A percentile compares a stretch with the other conserved stretches of the same genome.
phyloP scores from a whole-genome alignment of 2,113 vertebrate species.

The Pteronura brasiliensis region DNA sequence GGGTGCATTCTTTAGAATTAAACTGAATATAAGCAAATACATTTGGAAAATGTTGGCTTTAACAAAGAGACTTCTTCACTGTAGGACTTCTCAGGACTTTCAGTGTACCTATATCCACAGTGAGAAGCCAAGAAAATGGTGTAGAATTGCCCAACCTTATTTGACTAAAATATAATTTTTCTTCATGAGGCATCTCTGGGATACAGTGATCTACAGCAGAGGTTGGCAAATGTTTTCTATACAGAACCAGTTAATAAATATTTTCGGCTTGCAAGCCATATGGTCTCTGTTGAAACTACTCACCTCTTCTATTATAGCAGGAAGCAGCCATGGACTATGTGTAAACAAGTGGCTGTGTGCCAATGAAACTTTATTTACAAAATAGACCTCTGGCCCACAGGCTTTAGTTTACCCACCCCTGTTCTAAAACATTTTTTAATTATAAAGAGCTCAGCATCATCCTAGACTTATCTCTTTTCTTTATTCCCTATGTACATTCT shows the following conservation, averaged over 20 bases:
- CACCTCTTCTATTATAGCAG: neutral
- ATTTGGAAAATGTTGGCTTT: neutral
- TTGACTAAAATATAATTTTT: neutral
- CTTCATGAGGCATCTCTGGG: neutral
- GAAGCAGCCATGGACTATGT: neutral
- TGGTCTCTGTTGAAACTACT: neutral
- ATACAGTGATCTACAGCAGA: neutral
- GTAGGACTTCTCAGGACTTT: neutral
- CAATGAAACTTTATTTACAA: neutral
- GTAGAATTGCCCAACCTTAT: neutral
- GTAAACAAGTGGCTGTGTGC: neutral
- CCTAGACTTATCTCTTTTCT: neutral
- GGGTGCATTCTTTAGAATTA: neutral
- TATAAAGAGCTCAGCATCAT: neutral
- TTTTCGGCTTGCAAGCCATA: neutral
- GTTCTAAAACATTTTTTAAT: neutral
- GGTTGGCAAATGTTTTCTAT: neutral
- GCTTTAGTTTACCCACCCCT: neutral
- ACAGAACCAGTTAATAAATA: neutral
- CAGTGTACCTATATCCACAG: too few species aligned
- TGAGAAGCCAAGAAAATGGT: neutral
- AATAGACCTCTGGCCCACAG: neutral
- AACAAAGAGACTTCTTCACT: neutral
- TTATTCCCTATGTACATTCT: neutral
- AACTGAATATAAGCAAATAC: neutral